Evolutionary conservation across 2,888 invertebrate species (phyloP).

Genomic region (Protonemura montana): DNA sequence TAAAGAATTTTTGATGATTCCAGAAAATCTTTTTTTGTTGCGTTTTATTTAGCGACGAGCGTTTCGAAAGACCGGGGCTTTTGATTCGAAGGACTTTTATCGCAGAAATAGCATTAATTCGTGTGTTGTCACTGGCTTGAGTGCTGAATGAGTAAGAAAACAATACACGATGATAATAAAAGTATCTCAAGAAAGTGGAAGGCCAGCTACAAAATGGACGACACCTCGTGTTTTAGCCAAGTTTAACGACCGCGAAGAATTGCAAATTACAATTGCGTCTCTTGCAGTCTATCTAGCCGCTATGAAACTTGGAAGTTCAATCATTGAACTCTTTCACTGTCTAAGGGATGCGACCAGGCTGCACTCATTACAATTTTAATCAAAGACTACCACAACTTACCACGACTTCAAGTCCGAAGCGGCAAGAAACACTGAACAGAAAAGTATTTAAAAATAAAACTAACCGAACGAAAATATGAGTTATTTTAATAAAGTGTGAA

Average conservation of each 20-base stretch:
- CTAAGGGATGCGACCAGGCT: not conserved
- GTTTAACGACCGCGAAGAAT: not conserved
- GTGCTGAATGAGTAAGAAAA: not conserved
- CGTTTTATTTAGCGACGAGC: not conserved
- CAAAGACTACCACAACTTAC: too few species aligned
- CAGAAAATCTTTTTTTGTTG: constrained; percentile 14
- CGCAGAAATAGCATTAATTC: constrained; percentile 3
- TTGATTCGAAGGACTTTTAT: constrained; percentile 13
- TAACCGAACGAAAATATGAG: not conserved
- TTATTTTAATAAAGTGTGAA: constrained; percentile 26
- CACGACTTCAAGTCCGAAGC: too few species aligned
- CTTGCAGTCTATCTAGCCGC: not conserved
- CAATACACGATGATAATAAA: not conserved
- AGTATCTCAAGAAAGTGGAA: not conserved
- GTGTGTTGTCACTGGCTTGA: not conserved
- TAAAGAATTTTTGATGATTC: constrained; percentile 35
- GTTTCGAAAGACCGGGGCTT: not conserved
- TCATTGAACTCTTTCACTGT: not conserved
- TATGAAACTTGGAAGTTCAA: not conserved
- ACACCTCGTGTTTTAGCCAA: not conserved
- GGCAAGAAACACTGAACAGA: not conserved
- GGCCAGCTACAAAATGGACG: not conserved
- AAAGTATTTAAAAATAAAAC: not conserved
- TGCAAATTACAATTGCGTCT: not conserved
- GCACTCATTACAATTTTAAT: not conserved